Evolutionary conservation across 2,113 vertebrate genomes (phyloP), one percentile per base, ranked within the genome.

Genomic region (Coryphaenoides rupestris): DNA sequence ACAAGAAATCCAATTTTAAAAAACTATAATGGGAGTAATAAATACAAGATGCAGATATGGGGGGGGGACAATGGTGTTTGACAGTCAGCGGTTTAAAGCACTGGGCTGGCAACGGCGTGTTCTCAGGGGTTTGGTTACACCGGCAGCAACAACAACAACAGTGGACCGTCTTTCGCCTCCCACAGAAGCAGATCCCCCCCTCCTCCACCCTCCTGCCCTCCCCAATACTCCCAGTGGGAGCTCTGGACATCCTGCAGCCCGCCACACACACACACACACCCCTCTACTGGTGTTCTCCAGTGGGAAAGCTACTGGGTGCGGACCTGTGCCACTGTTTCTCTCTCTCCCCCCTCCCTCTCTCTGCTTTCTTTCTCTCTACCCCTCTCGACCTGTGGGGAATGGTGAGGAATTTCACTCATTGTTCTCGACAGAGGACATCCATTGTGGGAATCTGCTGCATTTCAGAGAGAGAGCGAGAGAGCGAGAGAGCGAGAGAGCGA

Each of bases 121-220:
- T 89, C 86, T 87, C 86, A 89, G 75, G 77, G 81, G 75, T 86
- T 88, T 79, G 77, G 85, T 89, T 89, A 85, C 84, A 85, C 55
- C 40, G 62, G 61, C 33, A 72, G 50, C 69, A 80, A 85, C 66
- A 81, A 60, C 33, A 72, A 46, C 69, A 80, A 85, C 66, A 81
- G 65, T 22, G 53, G 68, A 50, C 45, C 61, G 66, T 68, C 77
- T 78, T 83, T 75, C 71, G 66, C 74, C 68, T 72, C 70, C 69
- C 56, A 69, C 19, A 81, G 60, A 84, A 80, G 22, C 3, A 72
- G 76, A 73, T 76, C 66, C 74, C 63, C 78, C 68, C 74, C 63
- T 62, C 28, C 66, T 64, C 65, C 72, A 68, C 63, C 82, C 81
- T 71, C 79, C 75, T 67, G 69, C 70, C 63, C 60, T 72, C 61